These are phyloP conservation scores for Delia radicum DNA, from an alignment of 1,140 invertebrate genomes.

Conservation along the genomic window DNA sequence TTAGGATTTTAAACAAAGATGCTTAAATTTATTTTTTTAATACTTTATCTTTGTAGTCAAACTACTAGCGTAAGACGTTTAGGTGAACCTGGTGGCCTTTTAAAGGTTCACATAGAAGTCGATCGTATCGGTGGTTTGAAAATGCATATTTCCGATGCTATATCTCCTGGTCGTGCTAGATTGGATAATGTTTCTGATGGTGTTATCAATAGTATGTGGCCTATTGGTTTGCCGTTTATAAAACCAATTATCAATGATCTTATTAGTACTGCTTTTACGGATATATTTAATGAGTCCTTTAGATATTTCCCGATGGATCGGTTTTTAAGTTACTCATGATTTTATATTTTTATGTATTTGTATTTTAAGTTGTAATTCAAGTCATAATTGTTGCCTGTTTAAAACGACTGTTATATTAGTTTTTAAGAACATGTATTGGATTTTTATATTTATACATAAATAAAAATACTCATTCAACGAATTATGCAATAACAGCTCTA, in stretches of 20 bases:
- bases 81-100: constrained; percentile 54
- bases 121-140: constrained; percentile 73
- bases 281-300: constrained; percentile 76
- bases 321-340: constrained; percentile 50
- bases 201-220: constrained; percentile 72
- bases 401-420: constrained; percentile 15
- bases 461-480: not conserved
- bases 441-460: not conserved
- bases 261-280: constrained; percentile 76
- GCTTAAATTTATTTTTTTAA: not conserved
- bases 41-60: constrained; percentile 57
- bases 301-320: constrained; percentile 66
- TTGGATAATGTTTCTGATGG: constrained; percentile 61
- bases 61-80: constrained; percentile 70
- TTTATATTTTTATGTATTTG: not conserved
- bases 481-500: too few species aligned
- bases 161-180: constrained; percentile 62
- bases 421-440: not conserved
- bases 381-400: constrained; percentile 19
- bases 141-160: constrained; percentile 72
- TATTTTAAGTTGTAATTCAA: constrained; percentile 5
- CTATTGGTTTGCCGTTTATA: constrained; percentile 71
- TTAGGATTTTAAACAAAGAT: not conserved
- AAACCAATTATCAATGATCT: constrained; percentile 76
- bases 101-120: constrained; percentile 70